Evolutionary conservation across 2,113 vertebrate species (phyloP), one percentile per base, ranked within the genome.

Genomic region (Semicossyphus pulcher): DNA sequence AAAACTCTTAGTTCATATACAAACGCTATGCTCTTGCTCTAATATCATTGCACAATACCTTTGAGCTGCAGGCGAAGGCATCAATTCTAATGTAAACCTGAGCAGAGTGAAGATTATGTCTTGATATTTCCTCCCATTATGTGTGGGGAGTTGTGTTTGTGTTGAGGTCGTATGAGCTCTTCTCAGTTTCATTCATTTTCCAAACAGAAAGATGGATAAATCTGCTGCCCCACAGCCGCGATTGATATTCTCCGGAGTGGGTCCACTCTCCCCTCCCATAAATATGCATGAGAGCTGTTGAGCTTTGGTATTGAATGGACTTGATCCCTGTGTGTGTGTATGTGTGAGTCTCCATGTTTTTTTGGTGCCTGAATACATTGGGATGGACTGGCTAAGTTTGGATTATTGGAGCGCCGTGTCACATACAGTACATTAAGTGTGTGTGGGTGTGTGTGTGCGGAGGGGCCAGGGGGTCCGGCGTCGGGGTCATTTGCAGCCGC

Each of bases 211-310:
- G 36, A 68, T 36, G 48, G 59, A 77, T 62, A 59, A 45, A 62
- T 67, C 23, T 59, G n/a, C 60, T 70, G 20, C 26, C 63, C 72
- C 48, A 57, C 62, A 68, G 59, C 56, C 63, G 60, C 5, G 14
- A 82, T 91, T 90, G 65, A 76, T 82, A 87, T 92, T 92, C 88
- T 69, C 63, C 37, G 20, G 72, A 79, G 85, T 60, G 34, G 51
- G 48, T 66, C 71, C 63, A 12, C 44, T 62, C 73, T 81, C 71
- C 21, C 69, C 42, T 45, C 1, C 15, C 76, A 92, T 92, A 72
- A 86, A 91, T 91, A 92, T 91, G 83, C 86, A 91, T 90, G 80
- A 78, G 74, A 58, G n/a, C 53, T 87, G 71, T 62, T 77, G 73
- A 79, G 84, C 47, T 83, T 76, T 68, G 60, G 68, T 51, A 74